phyloP scores from a whole-genome alignment of 2,797 vertebrate species.

The Thalassophryne amazonica region DNA sequence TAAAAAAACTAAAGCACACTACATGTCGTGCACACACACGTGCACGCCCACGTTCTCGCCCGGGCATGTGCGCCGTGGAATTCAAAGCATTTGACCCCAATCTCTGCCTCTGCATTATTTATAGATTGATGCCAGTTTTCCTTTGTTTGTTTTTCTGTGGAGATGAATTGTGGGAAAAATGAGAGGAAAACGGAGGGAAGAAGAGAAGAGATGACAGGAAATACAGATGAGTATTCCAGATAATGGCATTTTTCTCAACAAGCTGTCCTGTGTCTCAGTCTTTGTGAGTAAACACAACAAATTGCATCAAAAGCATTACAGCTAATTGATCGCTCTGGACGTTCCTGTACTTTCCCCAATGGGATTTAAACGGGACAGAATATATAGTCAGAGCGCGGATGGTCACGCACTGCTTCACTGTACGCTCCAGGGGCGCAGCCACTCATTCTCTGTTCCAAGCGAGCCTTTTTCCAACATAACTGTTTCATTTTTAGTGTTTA shows the following conservation, averaged over 20 bases:
- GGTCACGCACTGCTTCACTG: constrained; percentile 12
- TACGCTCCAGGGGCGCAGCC: no score
- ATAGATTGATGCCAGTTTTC: constrained; percentile 49
- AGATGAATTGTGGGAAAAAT: constrained; percentile 16
- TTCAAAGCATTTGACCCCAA: constrained; percentile 66
- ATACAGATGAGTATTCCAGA: constrained; percentile 12
- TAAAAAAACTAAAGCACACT: background rate
- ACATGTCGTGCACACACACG: background rate
- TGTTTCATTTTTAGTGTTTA: no score
- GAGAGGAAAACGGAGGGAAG: background rate
- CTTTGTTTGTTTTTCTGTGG: constrained; percentile 56
- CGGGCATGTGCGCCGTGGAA: constrained; percentile 43
- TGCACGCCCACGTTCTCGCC: background rate
- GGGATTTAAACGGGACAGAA: constrained; percentile 25
- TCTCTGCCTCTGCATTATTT: constrained; percentile 68
- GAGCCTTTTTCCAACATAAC: no score
- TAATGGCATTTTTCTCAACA: constrained; percentile 1
- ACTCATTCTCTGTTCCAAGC: no score
- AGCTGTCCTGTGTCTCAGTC: background rate
- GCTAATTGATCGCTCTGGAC: constrained; percentile 48
- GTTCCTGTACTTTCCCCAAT: constrained; percentile 17
- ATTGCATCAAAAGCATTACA: constrained; percentile 42
- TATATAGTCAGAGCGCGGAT: constrained; percentile 10
- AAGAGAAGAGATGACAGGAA: constrained; percentile 4
- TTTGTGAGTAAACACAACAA: constrained; percentile 23